phyloP scores from a whole-genome alignment of 2,797 vertebrate species.

The Sebastes taczanowskii region DNA sequence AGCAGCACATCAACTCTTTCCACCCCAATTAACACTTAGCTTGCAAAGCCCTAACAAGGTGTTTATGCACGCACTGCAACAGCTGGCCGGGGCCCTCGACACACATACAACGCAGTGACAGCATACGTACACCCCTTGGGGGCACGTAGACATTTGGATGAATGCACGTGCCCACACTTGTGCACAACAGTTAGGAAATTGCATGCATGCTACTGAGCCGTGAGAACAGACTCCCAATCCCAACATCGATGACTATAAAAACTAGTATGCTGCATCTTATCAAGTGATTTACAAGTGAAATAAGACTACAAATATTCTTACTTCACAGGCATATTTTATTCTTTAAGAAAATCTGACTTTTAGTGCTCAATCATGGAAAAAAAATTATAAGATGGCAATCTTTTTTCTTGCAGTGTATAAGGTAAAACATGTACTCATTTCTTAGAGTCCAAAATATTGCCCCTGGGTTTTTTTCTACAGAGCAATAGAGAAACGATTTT shows the following conservation, averaged over 20 bases:
- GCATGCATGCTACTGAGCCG: constrained; percentile 9
- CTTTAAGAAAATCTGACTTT: background rate
- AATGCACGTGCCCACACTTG: constrained; percentile 33
- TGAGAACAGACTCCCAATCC: background rate
- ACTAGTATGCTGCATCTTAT: background rate
- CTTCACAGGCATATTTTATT: background rate
- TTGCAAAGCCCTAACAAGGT: constrained; percentile 80
- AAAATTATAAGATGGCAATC: background rate
- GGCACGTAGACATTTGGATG: constrained; percentile 51
- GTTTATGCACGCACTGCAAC: constrained; percentile 76
- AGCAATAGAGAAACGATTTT: background rate
- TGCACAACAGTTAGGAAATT: constrained; percentile 20
- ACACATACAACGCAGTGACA: constrained; percentile 25
- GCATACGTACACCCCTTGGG: constrained; percentile 44
- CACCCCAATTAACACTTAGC: constrained; percentile 83
- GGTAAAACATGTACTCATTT: background rate
- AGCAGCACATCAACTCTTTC: constrained; percentile 69
- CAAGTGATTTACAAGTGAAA: background rate
- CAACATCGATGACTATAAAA: background rate
- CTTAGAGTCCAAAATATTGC: background rate
- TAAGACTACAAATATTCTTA: background rate
- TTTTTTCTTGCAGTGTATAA: background rate
- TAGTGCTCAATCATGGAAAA: background rate
- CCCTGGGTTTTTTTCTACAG: background rate
- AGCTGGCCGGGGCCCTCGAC: constrained; percentile 69